Evolutionary conservation across 2,113 vertebrate species (phyloP), one percentile per base, ranked within the genome.

Genomic region (Plectropomus leopardus): DNA sequence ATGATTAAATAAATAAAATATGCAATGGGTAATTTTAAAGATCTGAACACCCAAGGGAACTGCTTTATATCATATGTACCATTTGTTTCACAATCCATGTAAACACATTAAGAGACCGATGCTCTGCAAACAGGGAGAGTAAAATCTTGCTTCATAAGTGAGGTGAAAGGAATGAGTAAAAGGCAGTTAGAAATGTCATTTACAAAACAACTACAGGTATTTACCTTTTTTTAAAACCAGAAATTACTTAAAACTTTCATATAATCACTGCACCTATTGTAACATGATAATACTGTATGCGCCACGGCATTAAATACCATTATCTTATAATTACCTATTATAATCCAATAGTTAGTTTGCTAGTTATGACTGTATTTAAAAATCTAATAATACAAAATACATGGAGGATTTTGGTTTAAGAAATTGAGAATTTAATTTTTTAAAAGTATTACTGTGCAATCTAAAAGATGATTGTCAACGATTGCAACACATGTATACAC

Each of bases 401-500:
- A 55, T 48, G 4, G 17, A 61, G 4, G 36, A 42, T 51, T 34
- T 40, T 65, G 26, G 19, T 26, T 64, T 61, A 14, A 64, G 24
- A 44, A 45, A 26, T 40, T 40, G 34, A 40, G 59, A 65, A 57
- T 36, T 60, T 3, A 67, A 67, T 74, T 53, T 74, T 53, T 34
- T 23, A 53, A 53, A n/a, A 32, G 17, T 44, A 61, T 51, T 19
- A 34, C 7, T 65, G 14, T 13, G 23, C 23, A 48, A 30, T 65
- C 53, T 24, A 58, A 72, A 67, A 3, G 24, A 60, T 42, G 61
- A 44, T 9, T 42, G n/a, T 36, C 23, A 60, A 51, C 32, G 54
- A 21, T 8, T 51, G 63, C 55, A 40, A 76, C 78, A 78, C 34
- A 74, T 53, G 47, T 48, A 64, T 53, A 85, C 72, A 90, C 72